Evolutionary conservation across 2,113 vertebrate species (phyloP), one percentile per base, ranked within the genome.

Genomic region (Peromyscus polionotus): DNA sequence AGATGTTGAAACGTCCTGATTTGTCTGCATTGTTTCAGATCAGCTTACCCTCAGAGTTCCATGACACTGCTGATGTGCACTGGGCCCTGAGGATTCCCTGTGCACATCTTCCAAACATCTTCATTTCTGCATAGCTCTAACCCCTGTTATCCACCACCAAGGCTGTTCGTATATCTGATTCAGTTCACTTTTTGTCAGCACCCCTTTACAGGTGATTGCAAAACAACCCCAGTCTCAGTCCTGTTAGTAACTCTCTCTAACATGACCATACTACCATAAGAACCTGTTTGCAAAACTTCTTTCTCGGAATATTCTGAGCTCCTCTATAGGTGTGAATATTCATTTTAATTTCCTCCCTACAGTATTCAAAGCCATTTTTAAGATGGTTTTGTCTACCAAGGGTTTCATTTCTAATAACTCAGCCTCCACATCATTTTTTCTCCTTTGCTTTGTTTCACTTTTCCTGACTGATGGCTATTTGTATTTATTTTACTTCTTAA

Each of bases 401-500:
- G n/a, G 73, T 70, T 54, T 81, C 45, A 67, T 28, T 8, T 68
- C 51, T 70, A 76, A 88, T 91, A 61, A 75, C 33, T 70, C 26
- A 39, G 48, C 6, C 51, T 90, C 79, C 73, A 87, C 75, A 85
- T 17, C 67, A 48, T 79, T 67, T 91, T 14, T 65, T 81, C 11
- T 93, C 36, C 16, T 87, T 73, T 45, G 31, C 65, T 96, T 88
- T 79, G 54, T 51, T 63, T 59, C 77, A 12, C 45, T 81, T 95
- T 79, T 17, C 3, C 26, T 76, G 68, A 83, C 14, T 87, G 13
- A 51, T 79, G 5, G 6, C 24, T 86, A 14, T 93, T 93, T 85
- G 45, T 39, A 59, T 26, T 95, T 39, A 59, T 26, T 95, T 90
- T 12, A 90, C 36, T 87, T 95, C 22, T 48, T 77, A 95, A 76